Percentiles rank a stretch among this genome's conserved stretches.
phyloP scores from a whole-genome alignment of 2,888 invertebrate genomes.

The Drosophila longiperda region DNA sequence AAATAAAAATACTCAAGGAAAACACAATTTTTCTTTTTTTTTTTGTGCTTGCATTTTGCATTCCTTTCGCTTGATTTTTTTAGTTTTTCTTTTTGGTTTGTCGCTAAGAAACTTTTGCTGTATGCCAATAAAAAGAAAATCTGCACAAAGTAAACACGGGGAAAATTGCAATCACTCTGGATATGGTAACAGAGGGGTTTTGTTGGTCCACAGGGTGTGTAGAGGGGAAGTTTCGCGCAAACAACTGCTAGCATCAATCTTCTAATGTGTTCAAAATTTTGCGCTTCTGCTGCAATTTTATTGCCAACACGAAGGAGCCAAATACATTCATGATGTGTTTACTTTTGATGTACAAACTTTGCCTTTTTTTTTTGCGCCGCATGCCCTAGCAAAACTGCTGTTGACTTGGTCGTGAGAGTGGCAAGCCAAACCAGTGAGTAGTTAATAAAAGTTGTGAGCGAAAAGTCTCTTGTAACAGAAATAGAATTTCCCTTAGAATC shows the following conservation, averaged over 20 bases:
- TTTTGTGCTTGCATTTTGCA: conserved; percentile 62
- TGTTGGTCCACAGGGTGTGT: background rate
- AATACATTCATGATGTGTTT: conserved; percentile 54
- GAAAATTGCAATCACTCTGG: conserved; percentile 77
- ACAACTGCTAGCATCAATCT: conserved; percentile 79
- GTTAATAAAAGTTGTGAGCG: background rate
- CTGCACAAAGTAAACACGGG: conserved; percentile 76
- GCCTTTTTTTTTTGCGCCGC: background rate
- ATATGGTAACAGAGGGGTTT: conserved; percentile 14
- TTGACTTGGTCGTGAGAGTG: conserved; percentile 26
- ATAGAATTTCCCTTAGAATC: conserved; percentile 6
- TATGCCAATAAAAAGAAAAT: conserved; percentile 66
- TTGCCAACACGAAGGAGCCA: conserved; percentile 53
- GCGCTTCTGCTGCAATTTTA: conserved; percentile 73
- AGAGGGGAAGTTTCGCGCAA: conserved; percentile 42
- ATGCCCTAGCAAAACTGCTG: conserved; percentile 34
- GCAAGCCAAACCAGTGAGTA: background rate
- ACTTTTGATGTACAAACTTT: conserved; percentile 49
- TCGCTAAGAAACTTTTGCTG: conserved; percentile 61
- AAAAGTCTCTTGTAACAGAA: background rate
- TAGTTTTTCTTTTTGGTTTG: conserved; percentile 43
- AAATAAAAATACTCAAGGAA: conserved; percentile 41
- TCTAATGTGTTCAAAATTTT: conserved; percentile 78
- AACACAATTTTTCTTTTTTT: conserved; percentile 31
- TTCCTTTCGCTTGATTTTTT: conserved; percentile 49